Evolutionary conservation across 1,140 invertebrate genomes (phyloP).

Genomic region (Brachionus angularis): DNA sequence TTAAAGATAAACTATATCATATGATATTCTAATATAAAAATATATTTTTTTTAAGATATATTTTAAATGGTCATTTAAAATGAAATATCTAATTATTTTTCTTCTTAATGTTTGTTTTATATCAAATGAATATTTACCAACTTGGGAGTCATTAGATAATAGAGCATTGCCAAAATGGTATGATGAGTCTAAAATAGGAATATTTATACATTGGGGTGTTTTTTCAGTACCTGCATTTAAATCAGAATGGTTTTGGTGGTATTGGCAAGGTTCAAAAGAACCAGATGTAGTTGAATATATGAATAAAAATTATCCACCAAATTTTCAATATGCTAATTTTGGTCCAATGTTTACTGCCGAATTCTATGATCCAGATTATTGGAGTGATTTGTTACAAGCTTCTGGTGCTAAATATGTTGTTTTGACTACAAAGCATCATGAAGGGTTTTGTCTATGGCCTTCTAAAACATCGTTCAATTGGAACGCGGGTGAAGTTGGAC

Average conservation of each 20-base stretch:
- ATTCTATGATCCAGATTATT: conserved; percentile 40
- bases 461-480: conserved; percentile 55
- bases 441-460: conserved; percentile 54
- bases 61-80: too few relatives aligned
- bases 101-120: too few relatives aligned
- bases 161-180: conserved; percentile 80
- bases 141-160: conserved; percentile 77
- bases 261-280: conserved; percentile 47
- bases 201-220: conserved; percentile 89
- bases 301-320: conserved; percentile 48
- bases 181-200: conserved; percentile 80
- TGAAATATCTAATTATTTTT: too few relatives aligned
- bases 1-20: too few relatives aligned
- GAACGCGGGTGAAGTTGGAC: conserved; percentile 54
- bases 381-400: conserved; percentile 39
- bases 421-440: conserved; percentile 54
- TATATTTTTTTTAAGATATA: too few relatives aligned
- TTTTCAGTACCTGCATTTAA: conserved; percentile 72
- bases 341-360: conserved; percentile 48
- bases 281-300: conserved; percentile 47
- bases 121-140: conserved; percentile 53
- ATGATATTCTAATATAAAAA: too few relatives aligned
- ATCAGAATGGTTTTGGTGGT: conserved; percentile 49
- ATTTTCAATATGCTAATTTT: conserved; percentile 51
- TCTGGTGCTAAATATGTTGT: conserved; percentile 49